These are phyloP conservation scores for Equus quagga DNA, from an alignment of 2,113 vertebrate species.

Conservation along the genomic window DNA sequence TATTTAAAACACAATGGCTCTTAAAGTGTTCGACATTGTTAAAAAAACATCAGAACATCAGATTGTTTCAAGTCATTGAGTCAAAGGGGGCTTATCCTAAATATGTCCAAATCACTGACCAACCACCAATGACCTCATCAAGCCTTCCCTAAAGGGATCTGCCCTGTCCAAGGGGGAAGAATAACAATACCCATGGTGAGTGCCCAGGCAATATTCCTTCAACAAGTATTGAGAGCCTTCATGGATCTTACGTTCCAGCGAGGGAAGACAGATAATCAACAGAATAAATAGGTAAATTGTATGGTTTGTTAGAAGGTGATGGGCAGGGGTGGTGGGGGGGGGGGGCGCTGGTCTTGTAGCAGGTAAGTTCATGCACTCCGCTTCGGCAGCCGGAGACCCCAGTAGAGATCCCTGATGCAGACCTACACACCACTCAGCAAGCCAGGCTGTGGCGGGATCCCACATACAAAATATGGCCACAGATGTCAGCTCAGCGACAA, in stretches of 20 bases:
- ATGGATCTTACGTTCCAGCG: background rate
- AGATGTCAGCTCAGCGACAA: too few relatives aligned
- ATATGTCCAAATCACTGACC: background rate
- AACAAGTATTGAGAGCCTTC: background rate
- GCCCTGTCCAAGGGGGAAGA: background rate
- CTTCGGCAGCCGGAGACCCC: too few relatives aligned
- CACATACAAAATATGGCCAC: too few relatives aligned
- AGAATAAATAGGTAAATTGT: background rate
- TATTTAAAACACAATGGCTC: background rate
- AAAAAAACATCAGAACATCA: conserved; percentile 22
- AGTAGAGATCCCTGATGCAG: too few relatives aligned
- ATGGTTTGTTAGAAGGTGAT: background rate
- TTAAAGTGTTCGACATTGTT: background rate
- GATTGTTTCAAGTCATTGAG: background rate
- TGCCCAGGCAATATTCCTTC: background rate
- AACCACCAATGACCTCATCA: background rate
- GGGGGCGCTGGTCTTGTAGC: too few relatives aligned
- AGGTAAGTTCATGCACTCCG: too few relatives aligned
- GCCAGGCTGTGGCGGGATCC: too few relatives aligned
- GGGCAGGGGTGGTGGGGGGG: too few relatives aligned
- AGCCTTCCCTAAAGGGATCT: background rate
- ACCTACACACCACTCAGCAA: too few relatives aligned
- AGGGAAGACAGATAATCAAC: background rate
- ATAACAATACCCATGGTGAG: background rate
- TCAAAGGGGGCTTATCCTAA: background rate